Conservation (phyloP, 2,797 vertebrate species). For the Anas acuta region DNA sequence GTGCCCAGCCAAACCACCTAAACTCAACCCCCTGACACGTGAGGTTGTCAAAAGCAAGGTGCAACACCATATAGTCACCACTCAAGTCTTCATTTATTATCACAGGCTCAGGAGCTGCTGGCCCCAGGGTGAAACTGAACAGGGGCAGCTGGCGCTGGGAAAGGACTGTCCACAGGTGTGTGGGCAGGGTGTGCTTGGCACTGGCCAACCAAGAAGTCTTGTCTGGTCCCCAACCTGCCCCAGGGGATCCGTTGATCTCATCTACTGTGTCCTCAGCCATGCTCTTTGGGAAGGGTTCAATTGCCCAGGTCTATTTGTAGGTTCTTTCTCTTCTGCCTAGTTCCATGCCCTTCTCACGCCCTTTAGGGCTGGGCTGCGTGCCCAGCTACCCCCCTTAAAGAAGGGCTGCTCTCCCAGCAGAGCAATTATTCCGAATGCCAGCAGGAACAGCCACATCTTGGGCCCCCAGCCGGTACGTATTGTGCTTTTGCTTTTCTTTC, state of each 20-base stretch:
- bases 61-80: background rate
- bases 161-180: background rate
- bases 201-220: fast-evolving
- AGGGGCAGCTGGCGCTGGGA: background rate
- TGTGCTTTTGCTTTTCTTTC: background rate
- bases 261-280: background rate
- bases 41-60: background rate
- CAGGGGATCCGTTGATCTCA: background rate
- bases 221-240: background rate
- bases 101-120: background rate
- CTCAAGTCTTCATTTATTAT: background rate
- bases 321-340: background rate
- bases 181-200: no score
- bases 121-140: fast-evolving
- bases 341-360: background rate
- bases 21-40: fast-evolving
- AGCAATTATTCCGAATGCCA: background rate
- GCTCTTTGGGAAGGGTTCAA: background rate
- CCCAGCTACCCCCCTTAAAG: background rate
- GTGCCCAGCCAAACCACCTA: background rate
- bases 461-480: background rate
- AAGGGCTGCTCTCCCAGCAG: background rate
- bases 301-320: background rate
- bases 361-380: background rate
- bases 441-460: background rate